These are phyloP conservation scores for Triplophysa dalaica DNA, from an alignment of 2,113 vertebrate genomes.

Conservation along the genomic window DNA sequence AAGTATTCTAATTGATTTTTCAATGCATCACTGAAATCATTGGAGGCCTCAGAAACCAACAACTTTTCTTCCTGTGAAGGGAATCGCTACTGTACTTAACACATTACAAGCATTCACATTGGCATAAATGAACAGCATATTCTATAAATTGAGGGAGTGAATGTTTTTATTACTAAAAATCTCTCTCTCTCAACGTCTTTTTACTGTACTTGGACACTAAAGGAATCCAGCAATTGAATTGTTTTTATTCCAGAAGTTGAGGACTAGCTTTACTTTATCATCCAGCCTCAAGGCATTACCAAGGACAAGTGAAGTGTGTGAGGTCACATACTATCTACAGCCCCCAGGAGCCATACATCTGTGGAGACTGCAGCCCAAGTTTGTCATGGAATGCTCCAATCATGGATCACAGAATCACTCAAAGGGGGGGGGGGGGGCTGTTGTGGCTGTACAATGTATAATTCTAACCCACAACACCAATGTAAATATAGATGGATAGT, in stretches of 20 bases:
- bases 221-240: background rate
- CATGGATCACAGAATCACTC: no score
- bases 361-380: background rate
- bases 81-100: conserved; percentile 22
- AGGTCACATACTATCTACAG: conserved; percentile 24
- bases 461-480: no score
- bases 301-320: conserved; percentile 27
- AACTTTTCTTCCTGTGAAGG: conserved; percentile 43
- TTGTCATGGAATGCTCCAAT: background rate
- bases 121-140: conserved; percentile 16
- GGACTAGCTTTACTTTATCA: background rate
- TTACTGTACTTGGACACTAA: background rate
- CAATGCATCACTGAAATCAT: conserved; percentile 48
- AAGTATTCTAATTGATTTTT: conserved; percentile 54
- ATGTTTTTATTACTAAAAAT: background rate
- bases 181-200: background rate
- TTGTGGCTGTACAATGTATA: no score
- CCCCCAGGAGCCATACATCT: conserved; percentile 7
- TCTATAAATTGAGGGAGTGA: background rate
- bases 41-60: conserved; percentile 25
- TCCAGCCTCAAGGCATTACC: conserved; percentile 13
- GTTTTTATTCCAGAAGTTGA: conserved; percentile 1
- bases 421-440: no score
- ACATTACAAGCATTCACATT: conserved; percentile 1
- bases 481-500: no score